Evolutionary conservation across 2,888 invertebrate genomes (phyloP).

Genomic region (Lasiommata megera): DNA sequence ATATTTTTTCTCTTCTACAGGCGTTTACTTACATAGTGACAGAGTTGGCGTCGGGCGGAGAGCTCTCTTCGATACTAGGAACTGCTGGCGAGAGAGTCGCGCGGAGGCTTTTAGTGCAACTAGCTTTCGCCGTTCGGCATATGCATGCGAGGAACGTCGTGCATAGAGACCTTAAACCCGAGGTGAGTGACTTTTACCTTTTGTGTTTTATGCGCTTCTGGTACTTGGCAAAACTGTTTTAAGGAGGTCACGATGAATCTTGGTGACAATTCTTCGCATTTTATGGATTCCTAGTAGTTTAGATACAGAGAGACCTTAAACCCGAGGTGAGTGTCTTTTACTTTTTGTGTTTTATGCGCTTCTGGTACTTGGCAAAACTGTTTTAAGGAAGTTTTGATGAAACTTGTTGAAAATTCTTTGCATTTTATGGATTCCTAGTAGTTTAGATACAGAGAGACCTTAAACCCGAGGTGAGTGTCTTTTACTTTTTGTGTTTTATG

Average conservation of each 20-base stretch:
- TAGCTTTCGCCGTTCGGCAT: constrained; percentile 91
- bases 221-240: neutral
- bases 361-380: neutral
- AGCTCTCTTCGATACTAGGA: constrained; percentile 81
- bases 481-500: neutral
- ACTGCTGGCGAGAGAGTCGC: constrained; percentile 90
- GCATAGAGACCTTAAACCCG: constrained; percentile 97
- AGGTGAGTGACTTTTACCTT: constrained; percentile 73
- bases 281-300: neutral
- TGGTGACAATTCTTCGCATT: neutral
- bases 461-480: constrained; percentile 90
- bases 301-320: constrained; percentile 97
- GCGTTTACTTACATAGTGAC: constrained; percentile 94
- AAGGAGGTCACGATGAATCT: no score
- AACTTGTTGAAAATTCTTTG: neutral
- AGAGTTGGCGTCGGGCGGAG: constrained; percentile 92
- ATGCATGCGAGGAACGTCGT: constrained; percentile 93
- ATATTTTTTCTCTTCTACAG: constrained; percentile 51
- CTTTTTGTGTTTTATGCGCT: neutral
- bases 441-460: constrained; percentile 97
- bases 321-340: constrained; percentile 85
- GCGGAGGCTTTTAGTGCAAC: constrained; percentile 88
- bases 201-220: neutral
- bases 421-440: neutral
- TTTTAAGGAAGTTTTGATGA: no score